Base-by-base conservation (phyloP, 2,113 vertebrate species). In the Pholis gunnellus region DNA sequence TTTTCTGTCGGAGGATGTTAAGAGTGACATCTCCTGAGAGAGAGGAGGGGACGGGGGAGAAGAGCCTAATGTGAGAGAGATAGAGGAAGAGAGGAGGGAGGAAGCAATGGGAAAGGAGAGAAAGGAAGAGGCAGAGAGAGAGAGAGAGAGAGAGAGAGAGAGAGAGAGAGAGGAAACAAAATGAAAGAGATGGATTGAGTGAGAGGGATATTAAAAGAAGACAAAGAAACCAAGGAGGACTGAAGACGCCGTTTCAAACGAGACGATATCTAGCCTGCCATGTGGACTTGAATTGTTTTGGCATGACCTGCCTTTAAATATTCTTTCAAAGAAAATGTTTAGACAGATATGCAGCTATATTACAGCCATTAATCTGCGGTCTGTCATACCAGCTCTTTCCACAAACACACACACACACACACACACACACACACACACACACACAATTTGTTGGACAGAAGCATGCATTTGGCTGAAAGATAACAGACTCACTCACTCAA, bases 291-390 rank as follows among this genome's bases (percentile, higher is more conserved):
- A 88, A 71, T 69, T 77, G 25, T 84, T 88, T 75, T 88, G 83
- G 87, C 84, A 78, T 15, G 59, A 40, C 73, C 46, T 46, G 36
- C 54, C 66, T 84, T 82, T 82, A 82, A 93, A 90, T 87, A 65
- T 77, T 72, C 64, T 81, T 83, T 90, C 74, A 87, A 89, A 90
- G 80, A 82, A 88, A 94, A 94, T 88, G 86, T 94, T 93, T 93
- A 84, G 86, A 92, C 83, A 83, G 85, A 92, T 82, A 88, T 75
- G 74, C 27, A 82, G 73, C 70, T 77, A 76, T 69, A 82, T 80
- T 82, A 44, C 63, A 78, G 71, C 59, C 72, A 90, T 90, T 80
- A 87, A 89, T 89, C 70, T 63, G 50, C n/a, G 69, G 72, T 54
- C 79, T 85, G 84, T 87, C 81, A 87, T 74, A 78, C 67, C 44